Evolutionary conservation across 2,113 vertebrate species (phyloP).

Genomic region (Lynx canadensis): DNA sequence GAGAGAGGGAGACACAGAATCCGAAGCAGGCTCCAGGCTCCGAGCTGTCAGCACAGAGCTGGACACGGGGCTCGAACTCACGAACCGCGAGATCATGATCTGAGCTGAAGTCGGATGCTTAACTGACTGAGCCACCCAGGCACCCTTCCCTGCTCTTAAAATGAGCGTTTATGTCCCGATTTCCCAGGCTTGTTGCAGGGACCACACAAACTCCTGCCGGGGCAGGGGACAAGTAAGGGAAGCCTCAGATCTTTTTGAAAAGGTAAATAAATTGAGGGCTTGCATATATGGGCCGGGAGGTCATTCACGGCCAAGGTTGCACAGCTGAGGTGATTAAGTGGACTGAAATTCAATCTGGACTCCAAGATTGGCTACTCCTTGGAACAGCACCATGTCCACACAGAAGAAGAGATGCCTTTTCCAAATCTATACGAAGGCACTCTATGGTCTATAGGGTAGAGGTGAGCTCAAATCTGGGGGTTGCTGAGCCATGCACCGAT

Average conservation of each 20-base stretch:
- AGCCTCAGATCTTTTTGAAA: not conserved
- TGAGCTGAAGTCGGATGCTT: too few relatives aligned
- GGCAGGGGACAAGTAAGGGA: not conserved
- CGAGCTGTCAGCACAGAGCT: too few relatives aligned
- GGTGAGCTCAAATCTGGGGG: too few relatives aligned
- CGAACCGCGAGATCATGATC: too few relatives aligned
- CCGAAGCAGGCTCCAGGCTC: too few relatives aligned
- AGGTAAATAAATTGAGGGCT: not conserved
- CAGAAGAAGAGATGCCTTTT: not conserved
- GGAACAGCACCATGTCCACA: not conserved
- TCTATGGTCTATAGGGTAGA: not conserved
- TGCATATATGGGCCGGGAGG: fast-evolving
- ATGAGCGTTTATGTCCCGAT: too few relatives aligned
- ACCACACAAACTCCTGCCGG: not conserved
- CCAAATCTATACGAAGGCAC: not conserved
- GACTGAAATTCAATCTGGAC: not conserved
- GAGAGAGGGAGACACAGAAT: too few relatives aligned
- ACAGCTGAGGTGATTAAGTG: fast-evolving
- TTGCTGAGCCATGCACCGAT: not conserved
- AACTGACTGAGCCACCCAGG: too few relatives aligned
- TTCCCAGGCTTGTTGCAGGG: not conserved
- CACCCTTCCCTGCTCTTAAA: not conserved
- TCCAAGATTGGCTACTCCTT: not conserved
- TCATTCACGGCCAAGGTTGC: not conserved
- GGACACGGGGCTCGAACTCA: too few relatives aligned